Evolutionary conservation across 2,797 vertebrate species (phyloP), one percentile per base, ranked within the genome.

Genomic region (Margarornis squamiger): DNA sequence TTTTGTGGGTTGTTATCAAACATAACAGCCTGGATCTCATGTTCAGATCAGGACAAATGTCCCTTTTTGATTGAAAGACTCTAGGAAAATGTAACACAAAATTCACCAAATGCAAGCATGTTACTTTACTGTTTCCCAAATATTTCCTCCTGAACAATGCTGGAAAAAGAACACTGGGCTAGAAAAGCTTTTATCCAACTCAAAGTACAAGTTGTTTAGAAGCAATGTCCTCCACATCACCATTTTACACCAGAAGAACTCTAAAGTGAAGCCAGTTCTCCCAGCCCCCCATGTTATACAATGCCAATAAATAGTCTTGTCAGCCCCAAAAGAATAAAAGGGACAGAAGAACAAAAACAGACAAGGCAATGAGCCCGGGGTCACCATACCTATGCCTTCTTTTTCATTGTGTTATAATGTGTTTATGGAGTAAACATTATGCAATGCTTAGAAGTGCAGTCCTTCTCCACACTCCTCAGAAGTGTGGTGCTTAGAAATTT

Each of bases 251-350:
- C 9, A 63, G 10, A 11, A 65, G 32, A 59, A 34, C 21, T 34
- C 26, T 59, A n/a, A 89, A 55, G 7, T 10, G 39, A 87, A 73
- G 10, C 5, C 4, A 12, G 3, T 57, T 62, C 29, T 78, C 24
- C 19, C 11, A 9, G 6, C 23, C 45, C 1, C 3, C 12, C 1
- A 0, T 12, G 3, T 15, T 84, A n/a, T 0, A 0, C 22, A 10
- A 7, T 32, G 27, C 4, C 39, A 26, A 43, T 29, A 52, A 8
- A 51, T 4, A 55, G 15, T 14, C 3, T 30, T 48, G n/a, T 15
- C 34, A 72, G 10, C 3, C 11, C 14, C 1, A 13, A 62, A 79
- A 51, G 15, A 16, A 48, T 27, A 54, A 67, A 23, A 79, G 7
- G 1, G 2, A 8, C 2, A 12, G 6, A 30, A 54, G 5, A 63